Evolutionary conservation across 1,140 invertebrate species (phyloP).

Genomic region (Drosophila athabasca): DNA sequence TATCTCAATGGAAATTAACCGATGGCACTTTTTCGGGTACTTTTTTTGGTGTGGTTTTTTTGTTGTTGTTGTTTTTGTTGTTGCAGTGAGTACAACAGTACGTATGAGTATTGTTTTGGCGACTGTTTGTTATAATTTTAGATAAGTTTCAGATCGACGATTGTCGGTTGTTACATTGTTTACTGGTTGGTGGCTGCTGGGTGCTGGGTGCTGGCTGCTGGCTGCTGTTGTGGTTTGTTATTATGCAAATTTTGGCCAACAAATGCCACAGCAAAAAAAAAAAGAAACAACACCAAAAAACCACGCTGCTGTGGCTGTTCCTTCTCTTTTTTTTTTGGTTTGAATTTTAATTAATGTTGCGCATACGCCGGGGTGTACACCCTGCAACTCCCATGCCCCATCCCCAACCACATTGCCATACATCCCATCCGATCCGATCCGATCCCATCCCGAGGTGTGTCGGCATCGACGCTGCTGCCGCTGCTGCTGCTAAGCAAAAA

Average conservation of each 20-base stretch:
- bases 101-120: conserved; percentile 45
- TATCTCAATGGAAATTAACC: conserved; percentile 16
- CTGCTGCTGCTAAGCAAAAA: conserved; percentile 33
- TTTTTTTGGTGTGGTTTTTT: background rate
- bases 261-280: conserved; percentile 51
- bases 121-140: conserved; percentile 43
- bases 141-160: conserved; percentile 54
- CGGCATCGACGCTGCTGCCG: conserved; percentile 17
- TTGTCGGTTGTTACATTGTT: conserved; percentile 64
- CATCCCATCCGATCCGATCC: background rate
- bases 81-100: conserved; percentile 34
- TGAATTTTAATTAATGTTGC: conserved; percentile 71
- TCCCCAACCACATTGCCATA: background rate
- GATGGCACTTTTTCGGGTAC: conserved; percentile 4
- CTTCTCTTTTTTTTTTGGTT: conserved; percentile 15
- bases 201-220: background rate
- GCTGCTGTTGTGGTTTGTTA: conserved; percentile 39
- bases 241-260: conserved; percentile 69
- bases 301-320: conserved; percentile 10
- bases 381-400: conserved; percentile 24
- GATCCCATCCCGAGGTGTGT: conserved; percentile 37
- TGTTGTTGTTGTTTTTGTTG: conserved; percentile 1
- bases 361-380: conserved; percentile 50
- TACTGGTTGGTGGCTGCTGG: conserved; percentile 4
- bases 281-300: conserved; percentile 12